Conservation (phyloP, 2,113 vertebrate genomes). For the Proterorhinus semilunaris region DNA sequence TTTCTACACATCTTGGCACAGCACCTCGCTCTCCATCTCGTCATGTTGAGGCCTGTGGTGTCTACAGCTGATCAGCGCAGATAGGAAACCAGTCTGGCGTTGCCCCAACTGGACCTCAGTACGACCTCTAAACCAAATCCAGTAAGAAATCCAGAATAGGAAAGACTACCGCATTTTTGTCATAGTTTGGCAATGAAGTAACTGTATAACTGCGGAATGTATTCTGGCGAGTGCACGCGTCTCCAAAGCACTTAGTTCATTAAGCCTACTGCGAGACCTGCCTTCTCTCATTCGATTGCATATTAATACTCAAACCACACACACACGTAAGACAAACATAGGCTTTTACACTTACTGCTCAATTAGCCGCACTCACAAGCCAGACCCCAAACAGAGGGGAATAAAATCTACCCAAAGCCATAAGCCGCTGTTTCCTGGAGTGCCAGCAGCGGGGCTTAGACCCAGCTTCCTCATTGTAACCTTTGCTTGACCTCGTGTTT, state of each 20-base stretch:
- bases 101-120: constrained; percentile 54
- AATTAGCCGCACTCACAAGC: constrained; percentile 47
- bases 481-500: constrained; percentile 65
- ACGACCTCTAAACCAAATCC: constrained; percentile 44
- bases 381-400: constrained; percentile 30
- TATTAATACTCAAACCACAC: constrained; percentile 45
- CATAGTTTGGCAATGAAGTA: constrained; percentile 14
- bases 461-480: constrained; percentile 53
- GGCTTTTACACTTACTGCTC: constrained; percentile 25
- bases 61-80: constrained; percentile 14
- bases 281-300: constrained; percentile 14
- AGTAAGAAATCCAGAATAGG: constrained; percentile 41
- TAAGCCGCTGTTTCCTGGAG: constrained; percentile 51
- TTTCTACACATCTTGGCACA: constrained; percentile 26
- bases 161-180: constrained; percentile 42
- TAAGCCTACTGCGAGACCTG: constrained; percentile 16
- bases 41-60: constrained; percentile 48
- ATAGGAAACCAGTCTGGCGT: constrained; percentile 46
- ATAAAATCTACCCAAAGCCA: constrained; percentile 46
- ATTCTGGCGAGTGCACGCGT: constrained; percentile 27
- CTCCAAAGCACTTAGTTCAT: constrained; percentile 30
- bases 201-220: constrained; percentile 30
- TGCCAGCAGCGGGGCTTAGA: constrained; percentile 27
- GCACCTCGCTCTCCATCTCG: constrained; percentile 38
- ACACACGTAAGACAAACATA: constrained; percentile 35